Evolutionary conservation across 1,140 invertebrate genomes (phyloP).

Genomic region (Philopotamus ludificatus): DNA sequence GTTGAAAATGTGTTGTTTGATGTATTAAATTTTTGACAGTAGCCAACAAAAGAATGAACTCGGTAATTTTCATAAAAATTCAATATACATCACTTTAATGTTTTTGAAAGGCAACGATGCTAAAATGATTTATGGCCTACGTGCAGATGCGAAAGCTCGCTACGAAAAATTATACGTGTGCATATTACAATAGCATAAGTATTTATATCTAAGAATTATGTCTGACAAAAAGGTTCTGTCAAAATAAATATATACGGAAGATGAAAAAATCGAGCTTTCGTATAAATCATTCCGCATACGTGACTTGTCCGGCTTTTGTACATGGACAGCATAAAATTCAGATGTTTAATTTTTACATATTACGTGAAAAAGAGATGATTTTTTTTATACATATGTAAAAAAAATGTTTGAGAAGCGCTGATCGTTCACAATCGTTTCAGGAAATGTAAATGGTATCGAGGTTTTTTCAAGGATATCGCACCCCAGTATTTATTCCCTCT

Average conservation of each 20-base stretch:
- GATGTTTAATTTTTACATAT: too few species aligned
- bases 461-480: constrained; percentile 3
- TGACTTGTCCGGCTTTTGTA: too few species aligned
- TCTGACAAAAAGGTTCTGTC: too few species aligned
- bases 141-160: neutral
- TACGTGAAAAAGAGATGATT: too few species aligned
- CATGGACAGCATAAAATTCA: too few species aligned
- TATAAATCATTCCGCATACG: neutral
- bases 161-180: too few species aligned
- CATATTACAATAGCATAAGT: too few species aligned
- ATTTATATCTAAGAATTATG: too few species aligned
- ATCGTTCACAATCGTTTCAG: too few species aligned
- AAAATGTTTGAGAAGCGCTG: too few species aligned
- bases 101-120: neutral
- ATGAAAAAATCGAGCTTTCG: neutral
- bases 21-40: neutral
- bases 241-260: too few species aligned
- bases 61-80: neutral
- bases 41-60: neutral
- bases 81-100: neutral
- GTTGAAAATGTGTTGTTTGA: neutral
- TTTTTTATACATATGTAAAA: too few species aligned
- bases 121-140: neutral
- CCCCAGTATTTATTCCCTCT: constrained; percentile 24
- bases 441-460: neutral